Evolutionary conservation across 1,140 invertebrate genomes (phyloP), one percentile per base, ranked within the genome.

Genomic region (Drosophila lacteicornis): DNA sequence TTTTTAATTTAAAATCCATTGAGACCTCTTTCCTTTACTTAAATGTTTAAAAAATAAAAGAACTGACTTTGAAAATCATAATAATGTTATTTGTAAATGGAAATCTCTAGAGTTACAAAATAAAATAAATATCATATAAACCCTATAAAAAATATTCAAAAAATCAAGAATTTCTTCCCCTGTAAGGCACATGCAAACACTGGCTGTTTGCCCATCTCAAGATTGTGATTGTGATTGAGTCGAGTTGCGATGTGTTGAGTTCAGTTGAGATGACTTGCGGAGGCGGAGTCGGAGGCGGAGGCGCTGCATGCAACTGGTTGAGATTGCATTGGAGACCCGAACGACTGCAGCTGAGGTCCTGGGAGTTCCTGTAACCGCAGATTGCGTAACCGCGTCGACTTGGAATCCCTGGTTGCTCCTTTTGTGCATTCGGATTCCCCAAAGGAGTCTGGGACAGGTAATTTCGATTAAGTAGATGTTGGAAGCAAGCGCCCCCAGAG

Each of bases 121-220:
- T 15, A 40, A 40, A 15, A 15, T 40, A 40, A 4, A 40, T 15
- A 15, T 15, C 8, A 40, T 15, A 40, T 40, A 40, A 40, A 40
- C 9, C 30, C 13, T 40, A 40, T 40, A 40, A 15, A 4, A 15
- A 15, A 40, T 40, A 0, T 13, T 40, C 30, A 7, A 33, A 33
- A 33, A 36, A 36, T 47, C 2, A 47, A 6, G 13, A 2, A 45
- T 43, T 60, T 65, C 12, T 61, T 36, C 3, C 13, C 4, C 27
- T 65, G 56, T 45, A 30, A 13, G 27, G 17, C 42, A 30, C 42
- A 30, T 43, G 62, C 55, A 33, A 45, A 55, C 36, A 36, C 27
- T 33, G 43, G 36, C 62, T 80, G 73, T 80, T 84, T 84, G 81
- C 77, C 82, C 69, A 60, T 45, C 27, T 59, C 9, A 43, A 73